Base-by-base conservation (phyloP, 2,113 vertebrate species). In the Oreochromis tanganicae region DNA sequence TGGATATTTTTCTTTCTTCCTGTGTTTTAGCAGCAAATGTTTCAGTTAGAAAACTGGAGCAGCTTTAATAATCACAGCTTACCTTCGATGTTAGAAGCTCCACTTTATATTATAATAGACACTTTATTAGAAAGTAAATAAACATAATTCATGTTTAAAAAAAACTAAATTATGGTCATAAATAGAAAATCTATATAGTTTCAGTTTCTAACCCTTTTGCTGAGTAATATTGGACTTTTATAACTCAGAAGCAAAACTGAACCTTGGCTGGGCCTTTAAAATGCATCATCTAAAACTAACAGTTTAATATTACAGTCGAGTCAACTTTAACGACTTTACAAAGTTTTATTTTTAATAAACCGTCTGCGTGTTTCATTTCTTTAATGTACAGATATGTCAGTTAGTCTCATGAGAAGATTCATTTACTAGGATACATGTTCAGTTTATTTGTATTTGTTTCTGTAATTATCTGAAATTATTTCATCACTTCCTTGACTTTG, bases 101-200 rank as follows among this genome's bases (percentile, higher is more conserved):
- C 43, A 78, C 27, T 78, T 50, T 78, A 0, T 75, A 0, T 50
- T 12, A 32, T 32, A n/a, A 3, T 4, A 7, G 0, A 50, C 2
- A 16, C 0, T 73, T 46, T 2, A 50, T n/a, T 34, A 50, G 6
- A 32, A 32, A n/a, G 41, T 17, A 73, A 46, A 78, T 32, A 5
- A 78, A 50, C 43, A 29, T 0, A 50, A 12, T 32, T 7, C 1
- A 32, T 7, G 14, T 48, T 75, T 17, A 19, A 48, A 29, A 56
- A 32, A 2, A 34, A 1, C 5, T 32, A 0, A 7, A 73, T 46
- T 48, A 17, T 46, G 21, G 5, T 27, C 11, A 71, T 46, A 29
- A 46, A 46, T 0, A 46, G 41, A 3, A 73, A 73, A 16, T 9
- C 5, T 34, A 6, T 19, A 63, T 36, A 48, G 41, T 0, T 46